phyloP scores from a whole-genome alignment of 2,797 vertebrate species.

The Ptychobarbus kaznakovi region DNA sequence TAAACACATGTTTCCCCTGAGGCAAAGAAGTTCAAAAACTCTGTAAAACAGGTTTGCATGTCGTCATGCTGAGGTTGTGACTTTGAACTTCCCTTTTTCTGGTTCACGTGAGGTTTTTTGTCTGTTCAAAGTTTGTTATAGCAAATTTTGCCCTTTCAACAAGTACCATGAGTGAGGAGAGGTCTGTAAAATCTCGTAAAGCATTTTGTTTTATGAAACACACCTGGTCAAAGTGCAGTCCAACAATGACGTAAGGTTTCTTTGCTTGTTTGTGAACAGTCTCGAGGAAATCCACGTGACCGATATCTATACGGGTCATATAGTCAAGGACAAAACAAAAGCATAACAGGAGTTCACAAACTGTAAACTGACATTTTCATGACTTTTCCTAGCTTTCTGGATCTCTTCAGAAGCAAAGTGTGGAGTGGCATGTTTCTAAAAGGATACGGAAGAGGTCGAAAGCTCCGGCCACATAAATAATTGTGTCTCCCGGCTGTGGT shows the following conservation, averaged over 20 bases:
- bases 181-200: neutral
- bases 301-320: conserved; percentile 83
- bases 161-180: neutral
- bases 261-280: conserved; percentile 87
- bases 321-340: conserved; percentile 69
- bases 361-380: neutral
- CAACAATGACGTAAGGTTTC: conserved; percentile 92
- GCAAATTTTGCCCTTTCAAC: neutral
- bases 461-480: conserved; percentile 96
- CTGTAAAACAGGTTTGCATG: neutral
- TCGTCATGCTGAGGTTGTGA: neutral
- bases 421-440: neutral
- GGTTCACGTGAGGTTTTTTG: neutral
- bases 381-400: neutral
- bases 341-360: neutral
- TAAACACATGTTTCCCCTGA: neutral
- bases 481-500: conserved; percentile 89
- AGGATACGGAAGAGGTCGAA: conserved; percentile 99
- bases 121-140: neutral
- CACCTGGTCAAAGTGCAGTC: conserved; percentile 98
- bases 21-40: neutral
- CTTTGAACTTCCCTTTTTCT: neutral
- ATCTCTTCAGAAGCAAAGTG: neutral
- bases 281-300: conserved; percentile 94
- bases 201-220: neutral